These are phyloP conservation scores for Semicossyphus pulcher DNA, from an alignment of 2,113 vertebrate species.

Conservation along the genomic window DNA sequence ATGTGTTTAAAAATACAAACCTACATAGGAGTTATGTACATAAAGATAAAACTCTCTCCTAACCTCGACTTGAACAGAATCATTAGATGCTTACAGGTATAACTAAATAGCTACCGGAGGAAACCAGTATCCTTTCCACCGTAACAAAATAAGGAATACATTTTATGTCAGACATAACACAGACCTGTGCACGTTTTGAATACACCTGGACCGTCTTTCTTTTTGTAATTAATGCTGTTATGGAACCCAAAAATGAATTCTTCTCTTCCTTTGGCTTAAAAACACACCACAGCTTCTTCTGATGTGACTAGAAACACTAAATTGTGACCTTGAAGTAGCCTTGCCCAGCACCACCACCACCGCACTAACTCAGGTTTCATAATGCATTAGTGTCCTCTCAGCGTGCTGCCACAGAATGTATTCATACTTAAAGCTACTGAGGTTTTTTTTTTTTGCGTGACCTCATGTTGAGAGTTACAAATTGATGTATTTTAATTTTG, in stretches of 20 bases:
- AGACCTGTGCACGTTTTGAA: background rate
- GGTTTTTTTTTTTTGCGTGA: conserved; percentile 24
- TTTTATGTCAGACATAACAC: conserved; percentile 10
- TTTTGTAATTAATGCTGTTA: background rate
- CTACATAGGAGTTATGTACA: background rate
- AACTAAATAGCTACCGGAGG: too few species aligned
- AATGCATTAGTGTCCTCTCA: conserved; percentile 52
- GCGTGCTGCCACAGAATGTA: conserved; percentile 12
- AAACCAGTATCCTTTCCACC: background rate
- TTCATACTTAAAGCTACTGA: conserved; percentile 5
- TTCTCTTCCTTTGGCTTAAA: background rate
- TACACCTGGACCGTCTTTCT: background rate
- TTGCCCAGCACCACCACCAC: conserved; percentile 13
- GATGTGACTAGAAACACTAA: conserved; percentile 21
- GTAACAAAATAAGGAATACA: background rate
- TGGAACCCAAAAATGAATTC: background rate
- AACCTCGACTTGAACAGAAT: too few species aligned
- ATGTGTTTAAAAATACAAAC: background rate
- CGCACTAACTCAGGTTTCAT: conserved; percentile 45
- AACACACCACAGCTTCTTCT: conserved; percentile 8
- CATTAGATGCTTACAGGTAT: too few species aligned
- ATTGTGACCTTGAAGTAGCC: conserved; percentile 29
- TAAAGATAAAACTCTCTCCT: too few species aligned
- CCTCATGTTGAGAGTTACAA: conserved; percentile 21
- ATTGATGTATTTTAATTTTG: conserved; percentile 36